Conservation (phyloP, 2,113 vertebrate genomes). For the Phalacrocorax aristotelis region DNA sequence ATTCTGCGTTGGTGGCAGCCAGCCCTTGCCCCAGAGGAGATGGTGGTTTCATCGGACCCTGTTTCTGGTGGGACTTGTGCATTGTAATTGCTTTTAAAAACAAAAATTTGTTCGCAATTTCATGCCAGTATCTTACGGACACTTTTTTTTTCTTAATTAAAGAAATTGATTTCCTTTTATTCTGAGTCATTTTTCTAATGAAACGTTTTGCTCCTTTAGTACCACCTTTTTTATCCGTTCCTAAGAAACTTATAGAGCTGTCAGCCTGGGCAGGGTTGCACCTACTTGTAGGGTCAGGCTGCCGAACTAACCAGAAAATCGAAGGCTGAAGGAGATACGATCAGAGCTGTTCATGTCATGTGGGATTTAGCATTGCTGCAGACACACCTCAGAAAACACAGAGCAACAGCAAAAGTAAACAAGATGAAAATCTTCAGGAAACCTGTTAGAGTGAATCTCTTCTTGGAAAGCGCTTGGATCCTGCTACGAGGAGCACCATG, state of each 20-base stretch:
- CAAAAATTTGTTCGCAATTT: background rate
- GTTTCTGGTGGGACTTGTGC: background rate
- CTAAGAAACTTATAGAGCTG: background rate
- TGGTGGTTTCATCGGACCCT: background rate
- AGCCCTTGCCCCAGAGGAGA: background rate
- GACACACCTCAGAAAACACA: background rate
- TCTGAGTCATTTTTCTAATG: background rate
- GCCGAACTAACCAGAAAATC: background rate
- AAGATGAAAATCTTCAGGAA: background rate
- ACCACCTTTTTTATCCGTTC: background rate
- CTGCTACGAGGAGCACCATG: fast-evolving
- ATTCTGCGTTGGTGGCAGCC: background rate
- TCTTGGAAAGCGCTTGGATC: background rate
- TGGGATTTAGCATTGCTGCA: background rate
- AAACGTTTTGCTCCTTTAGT: background rate
- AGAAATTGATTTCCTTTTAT: background rate
- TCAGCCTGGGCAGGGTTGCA: background rate
- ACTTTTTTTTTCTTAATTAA: background rate
- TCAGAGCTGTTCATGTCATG: background rate
- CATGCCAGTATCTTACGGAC: background rate
- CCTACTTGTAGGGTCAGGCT: background rate
- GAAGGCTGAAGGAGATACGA: background rate
- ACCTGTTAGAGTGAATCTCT: background rate
- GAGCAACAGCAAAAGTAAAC: background rate
- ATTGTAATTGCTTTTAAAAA: background rate